phyloP scores from a whole-genome alignment of 2,113 vertebrate genomes.

The Notarius quadriscutis region DNA sequence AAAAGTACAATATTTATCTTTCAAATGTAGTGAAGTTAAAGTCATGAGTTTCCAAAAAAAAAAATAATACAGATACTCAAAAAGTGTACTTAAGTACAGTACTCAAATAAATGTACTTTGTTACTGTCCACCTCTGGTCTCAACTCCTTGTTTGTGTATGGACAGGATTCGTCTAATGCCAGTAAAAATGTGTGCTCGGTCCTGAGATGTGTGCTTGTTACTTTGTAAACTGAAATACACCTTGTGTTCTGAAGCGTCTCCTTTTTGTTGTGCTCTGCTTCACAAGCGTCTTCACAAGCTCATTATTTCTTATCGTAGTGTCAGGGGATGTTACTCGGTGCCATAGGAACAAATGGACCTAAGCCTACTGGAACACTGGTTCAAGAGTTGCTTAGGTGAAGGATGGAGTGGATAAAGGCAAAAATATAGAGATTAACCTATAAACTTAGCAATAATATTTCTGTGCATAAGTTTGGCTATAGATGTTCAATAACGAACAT shows the following conservation, averaged over 20 bases:
- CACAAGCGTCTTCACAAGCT: slow-evolving; percentile 1
- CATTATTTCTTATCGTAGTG: slow-evolving; percentile 20
- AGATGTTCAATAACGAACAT: neutral
- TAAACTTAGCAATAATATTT: neutral
- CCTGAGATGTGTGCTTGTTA: neutral
- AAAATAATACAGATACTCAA: too few species aligned
- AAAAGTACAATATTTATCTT: too few species aligned
- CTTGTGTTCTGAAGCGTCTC: slow-evolving; percentile 6
- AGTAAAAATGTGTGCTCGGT: neutral
- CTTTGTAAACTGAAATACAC: neutral
- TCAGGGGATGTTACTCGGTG: slow-evolving; percentile 5
- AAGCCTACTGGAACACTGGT: neutral
- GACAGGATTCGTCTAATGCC: neutral
- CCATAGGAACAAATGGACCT: neutral
- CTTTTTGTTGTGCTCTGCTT: slow-evolving; percentile 10
- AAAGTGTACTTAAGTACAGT: too few species aligned
- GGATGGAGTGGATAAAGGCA: neutral
- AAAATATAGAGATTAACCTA: neutral
- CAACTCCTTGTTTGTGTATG: neutral
- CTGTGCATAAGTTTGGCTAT: neutral
- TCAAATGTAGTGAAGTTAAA: too few species aligned
- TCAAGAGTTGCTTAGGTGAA: neutral
- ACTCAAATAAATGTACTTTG: too few species aligned
- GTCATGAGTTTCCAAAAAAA: too few species aligned
- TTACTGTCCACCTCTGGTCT: neutral